Evolutionary conservation across 2,113 vertebrate genomes (phyloP).

Genomic region (pig (Sus scrofa)): T2T-Sscrofa CM000814.6:12631001-12631500

Average conservation of each 20-base stretch:
- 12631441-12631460: not conserved
- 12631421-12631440: not conserved
- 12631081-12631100: not conserved
- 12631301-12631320: not conserved
- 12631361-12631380: not conserved
- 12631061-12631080: not conserved
- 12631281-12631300: not conserved
- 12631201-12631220: rapidly evolving
- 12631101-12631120: not conserved
- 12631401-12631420: constrained; percentile 2
- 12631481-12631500: not conserved
- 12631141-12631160: not conserved
- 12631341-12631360: not conserved
- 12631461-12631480: not conserved
- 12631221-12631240: not conserved
- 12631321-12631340: not conserved
- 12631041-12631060: not conserved
- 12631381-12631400: not conserved
- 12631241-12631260: not conserved
- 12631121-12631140: not conserved
- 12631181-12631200: not conserved
- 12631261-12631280: rapidly evolving
- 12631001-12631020: too few relatives aligned
- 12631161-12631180: not conserved
- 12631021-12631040: too few relatives aligned